Conservation (phyloP, 1,140 invertebrate species). For the Drosophila parabipectinata region DNA sequence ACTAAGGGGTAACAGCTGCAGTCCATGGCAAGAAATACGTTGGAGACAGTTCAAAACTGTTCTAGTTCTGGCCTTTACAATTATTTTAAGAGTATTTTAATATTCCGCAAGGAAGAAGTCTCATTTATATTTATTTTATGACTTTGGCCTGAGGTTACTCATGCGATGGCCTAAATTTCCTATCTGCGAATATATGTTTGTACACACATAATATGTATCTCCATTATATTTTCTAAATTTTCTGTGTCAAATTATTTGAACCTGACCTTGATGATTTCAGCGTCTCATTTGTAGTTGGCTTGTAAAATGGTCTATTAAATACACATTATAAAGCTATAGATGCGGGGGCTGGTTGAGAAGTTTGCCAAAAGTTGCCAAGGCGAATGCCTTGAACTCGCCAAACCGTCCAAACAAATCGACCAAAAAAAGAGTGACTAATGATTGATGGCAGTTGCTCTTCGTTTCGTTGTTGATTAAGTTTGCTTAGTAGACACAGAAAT, state of each 20-base stretch:
- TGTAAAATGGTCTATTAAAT: constrained; percentile 80
- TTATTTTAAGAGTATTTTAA: neutral
- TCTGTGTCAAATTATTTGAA: constrained; percentile 69
- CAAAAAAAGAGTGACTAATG: constrained; percentile 63
- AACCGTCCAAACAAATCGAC: neutral
- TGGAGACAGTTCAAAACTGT: constrained; percentile 24
- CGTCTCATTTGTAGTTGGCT: constrained; percentile 74
- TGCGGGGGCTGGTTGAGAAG: constrained; percentile 62
- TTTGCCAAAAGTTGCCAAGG: constrained; percentile 54
- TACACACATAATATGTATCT: too few relatives aligned
- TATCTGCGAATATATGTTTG: constrained; percentile 15
- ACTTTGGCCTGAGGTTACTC: constrained; percentile 3
- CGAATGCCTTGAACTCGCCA: constrained; percentile 62
- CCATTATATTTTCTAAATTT: constrained; percentile 16
- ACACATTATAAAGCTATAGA: constrained; percentile 64
- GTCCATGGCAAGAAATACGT: constrained; percentile 38
- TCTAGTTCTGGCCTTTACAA: neutral
- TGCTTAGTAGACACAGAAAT: constrained; percentile 21
- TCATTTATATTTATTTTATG: constrained; percentile 1
- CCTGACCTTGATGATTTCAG: constrained; percentile 73
- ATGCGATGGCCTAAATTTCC: constrained; percentile 7
- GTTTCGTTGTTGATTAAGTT: constrained; percentile 58
- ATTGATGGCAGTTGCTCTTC: constrained; percentile 62
- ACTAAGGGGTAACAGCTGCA: constrained; percentile 72
- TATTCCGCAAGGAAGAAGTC: neutral